Evolutionary conservation across 2,888 invertebrate genomes (phyloP).

Genomic region (Rotaria socialis): DNA sequence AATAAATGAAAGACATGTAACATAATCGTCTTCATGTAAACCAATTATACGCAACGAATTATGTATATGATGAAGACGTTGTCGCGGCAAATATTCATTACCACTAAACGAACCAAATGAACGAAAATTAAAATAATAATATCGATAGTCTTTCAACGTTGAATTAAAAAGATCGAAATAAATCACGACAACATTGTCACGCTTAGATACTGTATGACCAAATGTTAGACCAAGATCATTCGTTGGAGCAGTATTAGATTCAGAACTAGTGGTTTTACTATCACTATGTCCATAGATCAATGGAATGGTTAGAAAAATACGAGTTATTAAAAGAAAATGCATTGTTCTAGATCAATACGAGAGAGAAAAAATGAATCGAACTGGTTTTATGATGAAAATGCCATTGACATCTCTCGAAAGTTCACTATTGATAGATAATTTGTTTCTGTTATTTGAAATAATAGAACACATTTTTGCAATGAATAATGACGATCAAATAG

Average conservation of each 20-base stretch:
- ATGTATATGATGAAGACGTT: slow-evolving; percentile 17
- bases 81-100: not conserved
- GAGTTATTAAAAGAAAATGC: not conserved
- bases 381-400: not conserved
- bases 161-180: not conserved
- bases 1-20: not conserved
- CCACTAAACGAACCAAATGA: not conserved
- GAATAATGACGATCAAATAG: not conserved
- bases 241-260: not conserved
- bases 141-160: not conserved
- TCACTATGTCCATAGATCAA: not conserved
- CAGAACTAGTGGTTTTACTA: not conserved
- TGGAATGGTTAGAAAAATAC: not conserved
- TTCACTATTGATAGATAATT: slow-evolving; percentile 15
- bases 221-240: not conserved
- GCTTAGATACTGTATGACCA: not conserved
- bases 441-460: not conserved
- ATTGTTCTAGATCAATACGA: not conserved
- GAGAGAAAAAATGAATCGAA: not conserved
- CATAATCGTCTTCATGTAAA: slow-evolving; percentile 13
- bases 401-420: not conserved
- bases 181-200: not conserved
- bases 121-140: slow-evolving; percentile 16
- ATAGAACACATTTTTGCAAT: not conserved
- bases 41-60: not conserved